Evolutionary conservation across 37 sponge, comb jelly and placozoan species (phyloP).

Genomic region (Cladorhizidae sp.): DNA sequence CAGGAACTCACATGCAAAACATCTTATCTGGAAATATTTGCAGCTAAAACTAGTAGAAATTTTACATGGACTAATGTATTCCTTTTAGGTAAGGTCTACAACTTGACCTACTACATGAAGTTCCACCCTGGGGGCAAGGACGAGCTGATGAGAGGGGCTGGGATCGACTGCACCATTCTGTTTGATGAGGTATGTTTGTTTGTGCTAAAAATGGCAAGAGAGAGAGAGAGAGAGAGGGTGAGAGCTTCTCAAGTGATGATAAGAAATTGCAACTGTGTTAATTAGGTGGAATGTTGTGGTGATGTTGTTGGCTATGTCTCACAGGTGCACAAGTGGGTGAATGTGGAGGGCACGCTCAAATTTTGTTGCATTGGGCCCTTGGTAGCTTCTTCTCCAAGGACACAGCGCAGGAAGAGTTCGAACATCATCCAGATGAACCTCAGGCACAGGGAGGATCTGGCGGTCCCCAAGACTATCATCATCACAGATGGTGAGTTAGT

Average conservation of each 20-base stretch:
- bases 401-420: not conserved
- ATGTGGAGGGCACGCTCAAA: conserved; percentile 58
- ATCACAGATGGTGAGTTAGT: conserved; percentile 9
- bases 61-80: not conserved
- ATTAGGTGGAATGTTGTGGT: too few species aligned
- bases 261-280: too few species aligned
- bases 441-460: too few species aligned
- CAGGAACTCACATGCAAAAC: not conserved
- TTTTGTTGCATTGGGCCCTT: conserved; percentile 56
- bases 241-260: too few species aligned
- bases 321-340: conserved; percentile 74
- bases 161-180: conserved; percentile 88
- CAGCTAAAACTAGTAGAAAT: not conserved
- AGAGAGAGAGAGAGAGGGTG: too few species aligned
- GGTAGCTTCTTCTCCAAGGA: not conserved
- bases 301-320: not conserved
- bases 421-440: not conserved
- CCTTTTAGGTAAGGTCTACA: conserved; percentile 85
- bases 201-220: too few species aligned
- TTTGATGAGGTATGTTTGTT: conserved; percentile 72
- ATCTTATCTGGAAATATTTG: not conserved
- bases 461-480: conserved; percentile 13
- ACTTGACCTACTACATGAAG: conserved; percentile 87
- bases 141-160: conserved; percentile 92
- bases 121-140: conserved; percentile 94